Evolutionary conservation across 2,113 vertebrate genomes (phyloP).

Genomic region (Ellobius talpinus): DNA sequence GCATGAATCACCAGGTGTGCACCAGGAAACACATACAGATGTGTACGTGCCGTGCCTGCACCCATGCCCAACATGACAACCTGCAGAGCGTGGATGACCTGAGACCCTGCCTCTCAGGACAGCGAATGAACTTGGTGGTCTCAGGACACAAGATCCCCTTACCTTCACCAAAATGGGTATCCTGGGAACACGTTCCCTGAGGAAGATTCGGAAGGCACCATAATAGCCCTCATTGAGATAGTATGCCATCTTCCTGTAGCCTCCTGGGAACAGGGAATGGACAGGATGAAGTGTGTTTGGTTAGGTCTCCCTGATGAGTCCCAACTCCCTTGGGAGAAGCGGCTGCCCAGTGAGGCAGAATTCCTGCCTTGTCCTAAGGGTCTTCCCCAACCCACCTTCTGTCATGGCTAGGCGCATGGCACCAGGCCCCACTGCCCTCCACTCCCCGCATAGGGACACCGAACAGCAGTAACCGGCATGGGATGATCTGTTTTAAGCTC

Average conservation of each 20-base stretch:
- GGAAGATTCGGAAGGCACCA: background rate
- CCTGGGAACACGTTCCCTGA: background rate
- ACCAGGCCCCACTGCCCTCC: background rate
- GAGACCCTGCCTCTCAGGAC: background rate
- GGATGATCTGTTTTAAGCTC: background rate
- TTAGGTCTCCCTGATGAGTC: background rate
- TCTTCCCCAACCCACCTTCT: background rate
- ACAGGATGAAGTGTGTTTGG: background rate
- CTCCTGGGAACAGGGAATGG: background rate
- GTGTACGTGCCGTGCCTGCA: rapidly evolving
- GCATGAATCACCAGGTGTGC: background rate
- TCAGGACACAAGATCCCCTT: background rate
- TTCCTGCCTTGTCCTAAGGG: background rate
- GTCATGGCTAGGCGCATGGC: background rate
- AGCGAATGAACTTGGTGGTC: too few relatives aligned
- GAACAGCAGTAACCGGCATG: background rate
- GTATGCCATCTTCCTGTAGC: background rate
- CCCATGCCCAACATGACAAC: rapidly evolving
- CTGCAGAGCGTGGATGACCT: background rate
- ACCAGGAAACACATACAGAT: background rate
- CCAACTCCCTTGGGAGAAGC: background rate
- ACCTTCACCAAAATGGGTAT: slow-evolving; percentile 39
- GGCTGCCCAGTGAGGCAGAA: background rate
- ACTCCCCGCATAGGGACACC: background rate
- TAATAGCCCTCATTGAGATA: slow-evolving; percentile 21